Percentiles rank a stretch among this genome's conserved stretches.
These are phyloP conservation scores for Sminthurides bifidus DNA, from an alignment of 1,140 invertebrate species.

Conservation along the genomic window DNA sequence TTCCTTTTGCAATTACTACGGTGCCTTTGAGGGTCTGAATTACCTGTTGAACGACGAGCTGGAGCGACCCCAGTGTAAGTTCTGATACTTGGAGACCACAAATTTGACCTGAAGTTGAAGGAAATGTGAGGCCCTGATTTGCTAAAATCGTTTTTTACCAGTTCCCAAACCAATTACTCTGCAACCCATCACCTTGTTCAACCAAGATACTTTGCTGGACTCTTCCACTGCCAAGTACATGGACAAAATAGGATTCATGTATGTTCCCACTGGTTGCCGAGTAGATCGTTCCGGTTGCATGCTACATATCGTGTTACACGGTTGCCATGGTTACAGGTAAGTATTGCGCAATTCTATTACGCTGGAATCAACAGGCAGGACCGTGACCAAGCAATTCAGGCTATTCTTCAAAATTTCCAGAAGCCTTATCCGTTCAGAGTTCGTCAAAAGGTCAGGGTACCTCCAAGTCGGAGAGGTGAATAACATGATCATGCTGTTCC, in stretches of 20 bases:
- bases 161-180: too few relatives aligned
- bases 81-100: too few relatives aligned
- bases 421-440: slow-evolving; percentile 31
- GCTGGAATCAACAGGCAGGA: not conserved
- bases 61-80: not conserved
- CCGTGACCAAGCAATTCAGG: not conserved
- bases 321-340: slow-evolving; percentile 35
- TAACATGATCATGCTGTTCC: slow-evolving; percentile 40
- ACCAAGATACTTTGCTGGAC: too few relatives aligned
- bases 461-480: slow-evolving; percentile 39
- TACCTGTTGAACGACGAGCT: slow-evolving; percentile 33
- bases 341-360: slow-evolving; percentile 21
- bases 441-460: slow-evolving; percentile 37
- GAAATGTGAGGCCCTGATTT: too few relatives aligned
- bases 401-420: not conserved
- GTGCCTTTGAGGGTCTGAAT: slow-evolving; percentile 36
- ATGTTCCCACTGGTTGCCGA: slow-evolving; percentile 35
- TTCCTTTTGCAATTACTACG: slow-evolving; percentile 33
- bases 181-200: too few relatives aligned
- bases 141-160: too few relatives aligned
- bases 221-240: too few relatives aligned
- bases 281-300: slow-evolving; percentile 33
- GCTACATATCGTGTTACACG: slow-evolving; percentile 39
- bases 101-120: too few relatives aligned
- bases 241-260: slow-evolving; percentile 36